phyloP scores from a whole-genome alignment of 2,113 vertebrate genomes.

The Sprattus sprattus region DNA sequence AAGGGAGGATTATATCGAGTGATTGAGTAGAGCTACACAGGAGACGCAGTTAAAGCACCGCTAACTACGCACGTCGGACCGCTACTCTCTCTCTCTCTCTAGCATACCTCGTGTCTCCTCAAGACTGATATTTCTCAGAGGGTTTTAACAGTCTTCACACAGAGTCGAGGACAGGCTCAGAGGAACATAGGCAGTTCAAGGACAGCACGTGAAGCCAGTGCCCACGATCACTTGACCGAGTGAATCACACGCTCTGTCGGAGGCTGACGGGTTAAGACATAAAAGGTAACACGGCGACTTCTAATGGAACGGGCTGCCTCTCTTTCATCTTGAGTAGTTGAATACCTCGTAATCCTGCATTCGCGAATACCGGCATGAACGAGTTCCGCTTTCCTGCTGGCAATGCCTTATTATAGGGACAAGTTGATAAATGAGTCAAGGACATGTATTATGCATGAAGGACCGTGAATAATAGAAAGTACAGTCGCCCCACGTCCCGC shows the following conservation, averaged over 20 bases:
- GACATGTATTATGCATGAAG: constrained; percentile 34
- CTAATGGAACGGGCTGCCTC: background rate
- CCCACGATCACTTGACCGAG: background rate
- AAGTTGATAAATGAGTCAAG: constrained; percentile 33
- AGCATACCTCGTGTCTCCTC: background rate
- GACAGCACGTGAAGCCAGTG: background rate
- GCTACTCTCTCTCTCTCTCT: background rate
- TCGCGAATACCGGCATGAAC: background rate
- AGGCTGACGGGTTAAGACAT: background rate
- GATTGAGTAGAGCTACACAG: background rate
- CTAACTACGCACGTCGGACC: constrained; percentile 5
- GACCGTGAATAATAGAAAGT: constrained; percentile 29
- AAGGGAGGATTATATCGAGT: background rate
- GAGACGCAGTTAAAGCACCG: background rate
- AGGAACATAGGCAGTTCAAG: background rate
- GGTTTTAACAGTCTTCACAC: background rate
- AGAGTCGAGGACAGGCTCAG: constrained; percentile 1
- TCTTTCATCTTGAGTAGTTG: background rate
- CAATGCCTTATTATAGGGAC: constrained; percentile 21
- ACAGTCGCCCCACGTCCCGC: background rate
- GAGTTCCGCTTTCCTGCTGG: background rate
- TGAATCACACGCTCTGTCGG: background rate
- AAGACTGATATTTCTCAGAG: background rate
- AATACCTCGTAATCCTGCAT: background rate
- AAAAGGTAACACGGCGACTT: background rate